Evolutionary conservation across 2,113 vertebrate species (phyloP), one percentile per base, ranked within the genome.

Genomic region (Myotis davidii): DNA sequence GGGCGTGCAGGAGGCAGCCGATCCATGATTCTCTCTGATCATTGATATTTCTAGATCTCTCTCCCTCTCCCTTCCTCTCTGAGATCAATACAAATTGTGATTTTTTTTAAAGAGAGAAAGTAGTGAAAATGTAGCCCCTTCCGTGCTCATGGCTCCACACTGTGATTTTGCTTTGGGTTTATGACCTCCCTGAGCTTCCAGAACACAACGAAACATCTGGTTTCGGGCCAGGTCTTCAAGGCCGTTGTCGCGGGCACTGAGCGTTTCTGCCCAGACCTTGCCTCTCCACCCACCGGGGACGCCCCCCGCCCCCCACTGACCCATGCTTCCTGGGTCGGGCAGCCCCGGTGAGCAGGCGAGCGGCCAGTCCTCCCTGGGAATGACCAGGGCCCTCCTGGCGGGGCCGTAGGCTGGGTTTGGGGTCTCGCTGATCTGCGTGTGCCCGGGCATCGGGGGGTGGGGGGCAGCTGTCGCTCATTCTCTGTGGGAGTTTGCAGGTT

Each of bases 401-500:
- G 54, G 21, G 27, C 78, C 29, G 0, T 7, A 45, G 77, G 1
- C 64, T 7, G 48, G 45, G 39, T 17, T 8, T 65, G n/a, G 42
- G 48, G 37, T 23, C 17, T 52, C 54, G 59, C 76, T 23, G 2
- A 37, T 39, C 54, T 52, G 34, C 5, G 0, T n/a, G 6, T 27
- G 76, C 52, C 59, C 48, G 45, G 0, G 0, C 4, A 6, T 17
- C 20, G 54, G 20, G 2, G 7, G 7, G 54, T 8, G 20, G 7
- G 54, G 54, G 20, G 20, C 1, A 37, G 2, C 0, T 0, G 27
- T 0, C 9, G 18, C 59, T 61, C 29, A 0, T 69, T 70, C 54
- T 39, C 2, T 42, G 37, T 50, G 64, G 37, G 81, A 84, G 32
- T 37, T 7, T 90, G 77, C 12, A 39, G 85, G 52, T 94, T 94